Evolutionary conservation across 2,797 vertebrate genomes (phyloP).

Genomic region (Pelodytes ibericus): DNA sequence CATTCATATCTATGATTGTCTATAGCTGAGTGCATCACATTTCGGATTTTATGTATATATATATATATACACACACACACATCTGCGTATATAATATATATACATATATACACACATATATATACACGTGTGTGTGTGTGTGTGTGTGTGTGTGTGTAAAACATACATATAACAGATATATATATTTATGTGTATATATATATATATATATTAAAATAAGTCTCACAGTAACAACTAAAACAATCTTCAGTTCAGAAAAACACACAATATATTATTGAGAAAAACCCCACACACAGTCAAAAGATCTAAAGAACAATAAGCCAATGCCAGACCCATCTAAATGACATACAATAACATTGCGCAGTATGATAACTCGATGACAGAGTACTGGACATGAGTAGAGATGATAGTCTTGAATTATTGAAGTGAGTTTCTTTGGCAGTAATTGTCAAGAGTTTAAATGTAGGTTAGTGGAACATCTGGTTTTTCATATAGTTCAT

Average conservation of each 20-base stretch:
- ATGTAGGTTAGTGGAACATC: neutral
- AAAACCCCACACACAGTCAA: too few relatives aligned
- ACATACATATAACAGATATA: neutral
- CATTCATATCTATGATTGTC: too few relatives aligned
- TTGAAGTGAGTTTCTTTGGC: neutral
- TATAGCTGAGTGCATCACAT: too few relatives aligned
- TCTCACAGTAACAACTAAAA: neutral
- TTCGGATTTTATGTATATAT: too few relatives aligned
- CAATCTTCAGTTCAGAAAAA: neutral
- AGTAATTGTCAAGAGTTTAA: neutral
- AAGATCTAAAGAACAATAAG: too few relatives aligned
- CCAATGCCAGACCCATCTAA: too few relatives aligned
- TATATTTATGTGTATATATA: neutral
- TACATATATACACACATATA: too few relatives aligned
- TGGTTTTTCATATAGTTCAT: neutral
- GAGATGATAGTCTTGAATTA: neutral
- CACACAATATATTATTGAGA: too few relatives aligned
- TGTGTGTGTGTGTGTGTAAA: neutral
- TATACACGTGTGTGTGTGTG: neutral
- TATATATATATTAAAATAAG: neutral
- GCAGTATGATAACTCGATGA: neutral
- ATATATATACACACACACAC: too few relatives aligned
- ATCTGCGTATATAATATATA: too few relatives aligned
- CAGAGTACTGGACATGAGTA: neutral
- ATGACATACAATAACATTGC: too few relatives aligned